These are phyloP conservation scores for Ictalurus furcatus DNA, from an alignment of 2,113 vertebrate genomes.

Conservation along the genomic window DNA sequence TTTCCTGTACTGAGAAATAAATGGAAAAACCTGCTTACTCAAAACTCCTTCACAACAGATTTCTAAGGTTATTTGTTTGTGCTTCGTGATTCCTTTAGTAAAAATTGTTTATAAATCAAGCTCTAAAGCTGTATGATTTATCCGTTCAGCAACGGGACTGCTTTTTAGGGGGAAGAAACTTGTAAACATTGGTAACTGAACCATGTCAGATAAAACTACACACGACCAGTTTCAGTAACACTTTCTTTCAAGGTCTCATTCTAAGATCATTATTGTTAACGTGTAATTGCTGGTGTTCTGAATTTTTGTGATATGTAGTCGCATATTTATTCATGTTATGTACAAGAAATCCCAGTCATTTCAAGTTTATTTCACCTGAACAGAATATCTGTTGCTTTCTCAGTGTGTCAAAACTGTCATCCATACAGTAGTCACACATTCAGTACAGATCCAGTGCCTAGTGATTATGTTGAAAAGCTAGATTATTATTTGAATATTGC, in stretches of 20 bases:
- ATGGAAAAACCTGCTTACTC: neutral
- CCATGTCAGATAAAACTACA: neutral
- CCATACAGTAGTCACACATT: neutral
- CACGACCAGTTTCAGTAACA: neutral
- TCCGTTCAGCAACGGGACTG: neutral
- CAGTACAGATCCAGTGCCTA: neutral
- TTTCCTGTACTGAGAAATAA: neutral
- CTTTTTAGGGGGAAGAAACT: neutral
- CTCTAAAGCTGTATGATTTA: neutral
- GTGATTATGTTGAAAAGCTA: neutral
- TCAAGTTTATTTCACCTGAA: neutral
- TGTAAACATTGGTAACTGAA: neutral
- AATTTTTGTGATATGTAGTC: neutral
- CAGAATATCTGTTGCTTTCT: neutral
- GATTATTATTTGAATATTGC: neutral
- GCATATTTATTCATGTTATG: neutral
- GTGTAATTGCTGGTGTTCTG: neutral
- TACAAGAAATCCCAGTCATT: neutral
- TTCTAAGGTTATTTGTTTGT: neutral
- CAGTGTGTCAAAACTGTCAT: neutral
- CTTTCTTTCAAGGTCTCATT: neutral
- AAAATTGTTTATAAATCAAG: neutral
- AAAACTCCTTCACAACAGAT: neutral
- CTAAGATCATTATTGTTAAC: neutral
- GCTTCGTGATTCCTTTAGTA: neutral